Evolutionary conservation across 1,140 invertebrate genomes (phyloP), one percentile per base, ranked within the genome.

Genomic region (Sycobia sp.): DNA sequence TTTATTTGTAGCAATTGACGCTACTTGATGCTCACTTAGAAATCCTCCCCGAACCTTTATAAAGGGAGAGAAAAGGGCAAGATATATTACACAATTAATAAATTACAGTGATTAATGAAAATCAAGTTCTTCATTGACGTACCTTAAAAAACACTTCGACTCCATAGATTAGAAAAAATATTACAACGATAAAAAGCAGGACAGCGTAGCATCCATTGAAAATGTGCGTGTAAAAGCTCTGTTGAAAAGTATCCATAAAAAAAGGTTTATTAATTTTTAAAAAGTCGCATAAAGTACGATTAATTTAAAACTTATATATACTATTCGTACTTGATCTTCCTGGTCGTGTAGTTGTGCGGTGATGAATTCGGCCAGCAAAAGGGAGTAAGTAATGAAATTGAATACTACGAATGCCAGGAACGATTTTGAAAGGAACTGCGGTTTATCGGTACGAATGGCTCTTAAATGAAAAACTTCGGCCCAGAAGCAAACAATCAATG

Each of bases 91-190:
- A 32, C 11, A 34, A 16, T 32, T 18, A 5, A 47, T 22, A 47
- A n/a, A 47, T 27, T 47, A 27, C 2, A n/a, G 5, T 27, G 9
- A 4, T 27, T 27, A 22, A 27, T 49, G n/a, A n/a, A n/a, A n/a
- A n/a, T n/a, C n/a, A n/a, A n/a, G n/a, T n/a, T n/a, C n/a, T n/a
- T n/a, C n/a, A n/a, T n/a, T n/a, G n/a, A n/a, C 27, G n/a, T 78
- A 96, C 91, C 87, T 96, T 96, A 74, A 97, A 95, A 77, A 91
- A 97, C 2, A 97, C 94, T 84, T 96, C 93, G 10, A 96, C 91
- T 23, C 95, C 95, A 79, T 97, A 97, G 56, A 96, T 94, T 32
- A 97, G 86, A 80, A 96, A 97, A 81, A 96, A 95, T 8, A 96
- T 84, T 23, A 97, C 93, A 25, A 95, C 92, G 53, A 96, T 91